Base-by-base conservation (phyloP, 30 jellyfish, hydroid and myxozoan species). In the Cassiopea andromeda region DNA sequence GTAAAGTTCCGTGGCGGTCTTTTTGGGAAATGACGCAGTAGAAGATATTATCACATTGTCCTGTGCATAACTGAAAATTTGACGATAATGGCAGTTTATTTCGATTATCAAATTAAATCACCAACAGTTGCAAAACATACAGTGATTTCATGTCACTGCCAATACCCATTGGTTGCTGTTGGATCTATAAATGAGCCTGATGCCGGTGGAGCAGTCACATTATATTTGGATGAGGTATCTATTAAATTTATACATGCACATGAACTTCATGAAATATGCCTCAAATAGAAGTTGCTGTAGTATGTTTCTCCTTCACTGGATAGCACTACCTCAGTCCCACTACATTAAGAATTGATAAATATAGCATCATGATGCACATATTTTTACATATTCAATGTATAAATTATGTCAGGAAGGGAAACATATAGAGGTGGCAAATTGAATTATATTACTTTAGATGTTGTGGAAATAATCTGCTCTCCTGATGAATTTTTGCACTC, bases 141-240 rank as follows among this genome's bases (percentile, higher is more conserved):
- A 45, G 13, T 75, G 60, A 76, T 92, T 2, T 81, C 99, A 5
- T 96, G 99, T 87, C 99, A 96, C 73, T 47, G 75, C 19, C 93
- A 77, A 46, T 96, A 69, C 75, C 89, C 98, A 10, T 54, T 96
- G 88, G 92, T 96, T 17, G 99, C 99, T 47, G 97, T 96, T 83
- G 98, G 94, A 19, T 91, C 93, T 47, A 57, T 60, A 10, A 85
- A 82, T 86, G 96, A 80, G 68, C 93, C 88, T 44, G 92, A 82
- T 44, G 96, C 91, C 38, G 93, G 87, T 47, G 97, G 98, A 19
- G 72, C 90, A 44, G 92, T 96, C 6, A 74, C 97, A 19, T 79
- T 96, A 58, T 88, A 96, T 77, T 78, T 96, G 48, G 99, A 96
- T 88, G 99, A 96, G 99, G 99, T 96, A 84, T 14, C 2, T 78